Base-by-base conservation (phyloP, 53 echinoderm and acorn worm genomes). In the Stichopus horrens region DNA sequence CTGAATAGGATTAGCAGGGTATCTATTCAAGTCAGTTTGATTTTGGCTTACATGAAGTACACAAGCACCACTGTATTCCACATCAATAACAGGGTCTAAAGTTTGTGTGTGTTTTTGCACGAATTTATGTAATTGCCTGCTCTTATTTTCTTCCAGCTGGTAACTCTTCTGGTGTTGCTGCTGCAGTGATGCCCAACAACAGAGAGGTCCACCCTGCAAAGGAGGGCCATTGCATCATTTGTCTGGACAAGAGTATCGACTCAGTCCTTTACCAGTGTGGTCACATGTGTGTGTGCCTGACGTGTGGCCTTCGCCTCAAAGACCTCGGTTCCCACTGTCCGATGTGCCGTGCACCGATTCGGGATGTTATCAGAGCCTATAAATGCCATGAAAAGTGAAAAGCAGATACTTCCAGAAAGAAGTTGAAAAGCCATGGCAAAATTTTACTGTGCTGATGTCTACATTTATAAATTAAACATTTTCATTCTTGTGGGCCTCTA, bases 261-360 rank as follows among this genome's bases (percentile, higher is more conserved):
- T 83, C 95, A 0, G 98, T 98, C 18, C 90, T 98, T 23, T 98
- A 98, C 93, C 95, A 98, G 88, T 98, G 98, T 74, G 98, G 98
- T 56, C 98, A 98, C 83, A 98, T 98, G 98, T 98, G 98, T 86
- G 95, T 95, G 22, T 98, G 98, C 74, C 79, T 98, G 88, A 86
- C 94, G 8, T 98, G 98, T 57, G 98, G 98, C 1, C 89, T 98
- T 9, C 77, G 95, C 8, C 92, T 98, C 21, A 96, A 93, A 68
- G 86, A 87, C 52, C 92, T 96, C 93, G 94, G 94, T 9, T 92
- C 94, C 13, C 94, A 98, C 66, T 98, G 98, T 59, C 97, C 98
- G 0, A 98, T 98, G 98, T 98, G 98, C 88, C 90, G 98, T 65
- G 98, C 98, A 8, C 98, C 98, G 0, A 98, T 98, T 59, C 86